Conservation (phyloP, 2,888 invertebrate species). For the Chironomus tentans region DNA sequence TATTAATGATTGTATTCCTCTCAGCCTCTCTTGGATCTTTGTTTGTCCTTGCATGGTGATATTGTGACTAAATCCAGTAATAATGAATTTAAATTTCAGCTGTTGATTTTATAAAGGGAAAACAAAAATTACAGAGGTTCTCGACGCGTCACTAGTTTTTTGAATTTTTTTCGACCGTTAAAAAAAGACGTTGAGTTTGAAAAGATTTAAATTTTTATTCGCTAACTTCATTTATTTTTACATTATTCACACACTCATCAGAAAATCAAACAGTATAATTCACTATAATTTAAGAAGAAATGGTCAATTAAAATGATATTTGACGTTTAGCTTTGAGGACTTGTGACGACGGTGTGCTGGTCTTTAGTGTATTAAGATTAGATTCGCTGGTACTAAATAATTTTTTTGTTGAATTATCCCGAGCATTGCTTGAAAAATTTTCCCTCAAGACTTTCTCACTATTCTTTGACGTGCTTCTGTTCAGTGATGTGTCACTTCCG, state of each 20-base stretch:
- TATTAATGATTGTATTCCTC: conserved; percentile 63
- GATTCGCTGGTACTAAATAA: conserved; percentile 35
- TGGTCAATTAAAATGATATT: conserved; percentile 44
- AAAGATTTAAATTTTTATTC: not conserved
- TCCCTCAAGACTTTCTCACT: conserved; percentile 39
- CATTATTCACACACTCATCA: not conserved
- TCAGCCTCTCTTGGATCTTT: conserved; percentile 61
- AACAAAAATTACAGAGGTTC: too few relatives aligned
- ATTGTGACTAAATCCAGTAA: conserved; percentile 30
- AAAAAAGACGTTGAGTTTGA: not conserved
- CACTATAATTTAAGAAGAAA: not conserved
- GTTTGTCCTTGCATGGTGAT: conserved; percentile 25
- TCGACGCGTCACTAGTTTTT: too few relatives aligned
- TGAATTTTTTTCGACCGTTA: not conserved
- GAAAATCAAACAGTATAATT: not conserved
- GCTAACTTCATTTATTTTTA: not conserved
- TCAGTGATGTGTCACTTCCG: not conserved
- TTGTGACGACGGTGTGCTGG: conserved; percentile 22
- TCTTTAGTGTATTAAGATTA: not conserved
- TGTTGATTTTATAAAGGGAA: too few relatives aligned
- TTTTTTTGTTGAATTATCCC: conserved; percentile 37
- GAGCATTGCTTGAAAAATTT: conserved; percentile 37
- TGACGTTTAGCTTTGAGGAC: conserved; percentile 48
- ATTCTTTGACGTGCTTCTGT: conserved; percentile 37
- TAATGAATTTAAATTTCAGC: too few relatives aligned